Evolutionary conservation across 2,797 vertebrate genomes (phyloP).

Genomic region (Apogon hyalosoma): DNA sequence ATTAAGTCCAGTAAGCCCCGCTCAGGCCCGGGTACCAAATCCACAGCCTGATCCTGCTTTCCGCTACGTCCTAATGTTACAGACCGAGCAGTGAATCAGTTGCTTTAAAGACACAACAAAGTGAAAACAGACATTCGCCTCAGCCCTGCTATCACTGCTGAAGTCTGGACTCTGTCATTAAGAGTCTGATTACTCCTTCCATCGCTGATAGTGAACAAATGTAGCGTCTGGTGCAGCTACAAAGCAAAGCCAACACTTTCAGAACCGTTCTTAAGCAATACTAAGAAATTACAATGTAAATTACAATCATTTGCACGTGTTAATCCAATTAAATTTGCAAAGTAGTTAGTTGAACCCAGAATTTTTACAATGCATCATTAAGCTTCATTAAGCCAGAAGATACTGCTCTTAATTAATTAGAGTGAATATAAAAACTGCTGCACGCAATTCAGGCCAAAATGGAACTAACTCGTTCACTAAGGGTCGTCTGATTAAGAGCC

Average conservation of each 20-base stretch:
- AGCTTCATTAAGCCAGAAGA: not conserved
- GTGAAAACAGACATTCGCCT: too few species aligned
- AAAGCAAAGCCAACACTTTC: not conserved
- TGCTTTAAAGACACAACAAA: too few species aligned
- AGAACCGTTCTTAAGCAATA: not conserved
- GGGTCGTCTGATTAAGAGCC: conserved; percentile 42
- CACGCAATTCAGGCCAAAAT: not conserved
- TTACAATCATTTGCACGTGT: not conserved
- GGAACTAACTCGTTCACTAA: conserved; percentile 17
- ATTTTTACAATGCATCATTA: not conserved
- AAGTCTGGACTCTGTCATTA: too few species aligned
- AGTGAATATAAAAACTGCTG: conserved; percentile 8
- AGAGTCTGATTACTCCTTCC: too few species aligned
- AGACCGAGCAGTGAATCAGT: too few species aligned
- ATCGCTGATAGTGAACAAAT: not conserved
- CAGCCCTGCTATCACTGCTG: too few species aligned
- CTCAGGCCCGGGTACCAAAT: too few species aligned
- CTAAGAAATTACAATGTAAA: not conserved
- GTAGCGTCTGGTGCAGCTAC: not conserved
- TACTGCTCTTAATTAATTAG: conserved; percentile 3
- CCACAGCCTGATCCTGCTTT: too few species aligned
- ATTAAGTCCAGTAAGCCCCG: too few species aligned
- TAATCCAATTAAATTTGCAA: conserved; percentile 13
- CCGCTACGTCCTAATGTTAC: too few species aligned
- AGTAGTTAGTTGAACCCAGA: not conserved